Evolutionary conservation across 2,888 invertebrate genomes (phyloP).

Genomic region (Trichopoda pennipes): DNA sequence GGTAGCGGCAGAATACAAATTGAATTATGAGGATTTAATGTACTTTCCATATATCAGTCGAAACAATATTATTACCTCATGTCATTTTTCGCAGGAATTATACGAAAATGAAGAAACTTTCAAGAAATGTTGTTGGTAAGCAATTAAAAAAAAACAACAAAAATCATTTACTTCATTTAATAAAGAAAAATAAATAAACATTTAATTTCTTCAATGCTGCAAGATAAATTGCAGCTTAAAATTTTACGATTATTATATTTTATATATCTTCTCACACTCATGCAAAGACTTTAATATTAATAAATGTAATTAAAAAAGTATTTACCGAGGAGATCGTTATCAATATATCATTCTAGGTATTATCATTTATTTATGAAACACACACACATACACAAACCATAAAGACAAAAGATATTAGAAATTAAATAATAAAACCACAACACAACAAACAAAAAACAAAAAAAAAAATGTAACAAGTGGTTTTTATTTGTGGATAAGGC

Average conservation of each 20-base stretch:
- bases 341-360: conserved; percentile 15
- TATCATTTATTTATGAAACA: conserved; percentile 6
- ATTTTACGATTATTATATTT: conserved; percentile 20
- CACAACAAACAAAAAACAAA: conserved; percentile 23
- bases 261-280: background rate
- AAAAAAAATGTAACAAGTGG: conserved; percentile 66
- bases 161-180: no score
- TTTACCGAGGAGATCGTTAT: background rate
- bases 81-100: no score
- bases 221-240: conserved; percentile 3
- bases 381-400: conserved; percentile 21
- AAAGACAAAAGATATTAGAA: background rate
- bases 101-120: no score
- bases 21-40: no score
- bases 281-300: no score
- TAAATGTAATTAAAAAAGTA: no score
- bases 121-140: no score
- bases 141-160: no score
- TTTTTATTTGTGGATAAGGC: conserved; percentile 59
- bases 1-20: no score
- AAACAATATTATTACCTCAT: no score
- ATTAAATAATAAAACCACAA: conserved; percentile 36
- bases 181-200: no score
- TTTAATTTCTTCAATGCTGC: conserved; percentile 1
- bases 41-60: no score